Percentiles rank a stretch among this genome's conserved stretches.
Evolutionary conservation across 2,888 invertebrate species (phyloP).

Genomic region (Smittia aterrima): DNA sequence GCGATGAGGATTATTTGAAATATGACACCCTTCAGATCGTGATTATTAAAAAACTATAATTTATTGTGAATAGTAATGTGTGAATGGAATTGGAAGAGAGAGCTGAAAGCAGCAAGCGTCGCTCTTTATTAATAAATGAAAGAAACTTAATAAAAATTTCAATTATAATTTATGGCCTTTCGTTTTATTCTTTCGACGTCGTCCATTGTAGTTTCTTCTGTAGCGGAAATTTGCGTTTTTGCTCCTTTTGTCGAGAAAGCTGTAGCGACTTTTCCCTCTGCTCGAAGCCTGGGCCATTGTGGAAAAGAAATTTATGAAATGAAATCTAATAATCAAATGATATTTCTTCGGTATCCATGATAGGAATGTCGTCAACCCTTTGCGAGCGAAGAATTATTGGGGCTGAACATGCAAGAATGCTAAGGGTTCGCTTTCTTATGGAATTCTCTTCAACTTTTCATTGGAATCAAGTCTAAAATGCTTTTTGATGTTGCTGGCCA

Average conservation of each 20-base stretch:
- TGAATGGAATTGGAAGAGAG: neutral
- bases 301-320: conserved; percentile 15
- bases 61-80: conserved; percentile 19
- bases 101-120: neutral
- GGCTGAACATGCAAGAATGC: conserved; percentile 17
- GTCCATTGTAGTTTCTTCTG: neutral
- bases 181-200: neutral
- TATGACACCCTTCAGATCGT: conserved; percentile 28
- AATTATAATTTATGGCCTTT: conserved; percentile 37
- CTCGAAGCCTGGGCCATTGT: neutral
- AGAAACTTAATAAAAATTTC: conserved; percentile 35
- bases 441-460: neutral
- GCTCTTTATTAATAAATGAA: neutral
- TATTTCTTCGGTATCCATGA: conserved; percentile 1
- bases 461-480: no score
- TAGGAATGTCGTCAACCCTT: conserved; percentile 31
- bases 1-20: conserved; percentile 26
- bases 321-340: conserved; percentile 38
- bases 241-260: neutral
- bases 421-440: neutral
- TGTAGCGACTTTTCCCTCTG: no score
- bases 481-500: no score
- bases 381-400: conserved; percentile 15
- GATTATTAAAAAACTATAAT: conserved; percentile 41
- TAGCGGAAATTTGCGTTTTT: conserved; percentile 39